phyloP scores from a whole-genome alignment of 2,797 vertebrate species.

The Sternotherus odoratus region DNA sequence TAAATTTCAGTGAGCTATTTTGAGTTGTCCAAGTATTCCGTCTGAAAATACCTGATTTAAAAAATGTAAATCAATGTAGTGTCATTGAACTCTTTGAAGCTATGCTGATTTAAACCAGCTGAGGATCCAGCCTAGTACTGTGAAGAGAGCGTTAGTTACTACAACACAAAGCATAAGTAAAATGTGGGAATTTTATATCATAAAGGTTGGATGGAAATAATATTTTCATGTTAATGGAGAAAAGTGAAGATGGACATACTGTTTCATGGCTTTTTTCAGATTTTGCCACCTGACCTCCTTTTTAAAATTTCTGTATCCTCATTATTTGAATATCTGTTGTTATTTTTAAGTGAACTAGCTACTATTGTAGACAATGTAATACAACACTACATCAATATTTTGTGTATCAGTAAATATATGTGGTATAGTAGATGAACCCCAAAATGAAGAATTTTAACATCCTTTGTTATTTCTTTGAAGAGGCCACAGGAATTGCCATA shows the following conservation, averaged over 20 bases:
- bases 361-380: not conserved
- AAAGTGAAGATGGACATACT: conserved; percentile 35
- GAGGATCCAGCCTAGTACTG: conserved; percentile 55
- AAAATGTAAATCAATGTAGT: conserved; percentile 46
- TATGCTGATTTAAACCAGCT: conserved; percentile 69
- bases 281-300: not conserved
- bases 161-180: conserved; percentile 41
- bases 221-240: conserved; percentile 34
- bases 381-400: not conserved
- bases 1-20: conserved; percentile 45
- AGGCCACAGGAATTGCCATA: not conserved
- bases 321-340: conserved; percentile 11
- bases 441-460: not conserved
- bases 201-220: conserved; percentile 47
- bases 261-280: not conserved
- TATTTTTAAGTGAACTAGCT: conserved; percentile 3
- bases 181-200: conserved; percentile 58
- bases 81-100: conserved; percentile 55
- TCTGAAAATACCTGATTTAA: conserved; percentile 61
- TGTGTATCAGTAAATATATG: not conserved
- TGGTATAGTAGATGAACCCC: not conserved
- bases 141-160: conserved; percentile 61
- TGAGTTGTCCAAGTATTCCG: conserved; percentile 60
- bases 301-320: not conserved
- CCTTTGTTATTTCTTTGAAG: not conserved